A percentile compares a stretch with the other conserved stretches of the same genome.
phyloP scores from a whole-genome alignment of 1,140 invertebrate species.

The Bombus affinis region DNA sequence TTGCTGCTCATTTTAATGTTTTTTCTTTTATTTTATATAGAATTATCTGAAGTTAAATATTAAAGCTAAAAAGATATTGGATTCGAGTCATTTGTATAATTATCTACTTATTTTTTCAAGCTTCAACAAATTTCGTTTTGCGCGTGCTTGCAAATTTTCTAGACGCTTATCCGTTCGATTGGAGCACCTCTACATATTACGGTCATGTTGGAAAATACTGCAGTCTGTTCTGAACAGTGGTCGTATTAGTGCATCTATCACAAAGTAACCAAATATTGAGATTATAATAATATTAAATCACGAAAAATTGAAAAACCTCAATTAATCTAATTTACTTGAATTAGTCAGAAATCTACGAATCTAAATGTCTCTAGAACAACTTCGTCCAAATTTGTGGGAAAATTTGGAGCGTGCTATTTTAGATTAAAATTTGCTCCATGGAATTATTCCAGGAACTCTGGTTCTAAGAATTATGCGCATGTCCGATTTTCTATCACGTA shows the following conservation, averaged over 20 bases:
- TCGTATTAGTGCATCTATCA: neutral
- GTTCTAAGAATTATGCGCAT: neutral
- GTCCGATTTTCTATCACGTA: neutral
- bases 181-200: neutral
- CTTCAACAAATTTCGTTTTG: constrained; percentile 7
- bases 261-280: neutral
- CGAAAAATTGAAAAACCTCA: neutral
- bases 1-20: no score
- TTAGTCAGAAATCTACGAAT: neutral
- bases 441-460: neutral
- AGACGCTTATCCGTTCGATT: neutral
- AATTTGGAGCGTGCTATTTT: constrained; percentile 65
- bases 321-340: neutral
- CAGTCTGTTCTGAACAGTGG: neutral
- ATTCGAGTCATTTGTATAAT: neutral
- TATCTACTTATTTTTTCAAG: neutral
- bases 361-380: neutral
- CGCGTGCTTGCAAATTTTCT: neutral
- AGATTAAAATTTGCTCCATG: constrained; percentile 68
- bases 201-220: neutral
- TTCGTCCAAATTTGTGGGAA: constrained; percentile 79
- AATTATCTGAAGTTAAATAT: neutral
- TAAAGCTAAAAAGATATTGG: neutral
- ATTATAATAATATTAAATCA: neutral
- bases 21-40: neutral